Evolutionary conservation across 2,113 vertebrate genomes (phyloP), one percentile per base, ranked within the genome.

Genomic region (Salvelinus sp.): DNA sequence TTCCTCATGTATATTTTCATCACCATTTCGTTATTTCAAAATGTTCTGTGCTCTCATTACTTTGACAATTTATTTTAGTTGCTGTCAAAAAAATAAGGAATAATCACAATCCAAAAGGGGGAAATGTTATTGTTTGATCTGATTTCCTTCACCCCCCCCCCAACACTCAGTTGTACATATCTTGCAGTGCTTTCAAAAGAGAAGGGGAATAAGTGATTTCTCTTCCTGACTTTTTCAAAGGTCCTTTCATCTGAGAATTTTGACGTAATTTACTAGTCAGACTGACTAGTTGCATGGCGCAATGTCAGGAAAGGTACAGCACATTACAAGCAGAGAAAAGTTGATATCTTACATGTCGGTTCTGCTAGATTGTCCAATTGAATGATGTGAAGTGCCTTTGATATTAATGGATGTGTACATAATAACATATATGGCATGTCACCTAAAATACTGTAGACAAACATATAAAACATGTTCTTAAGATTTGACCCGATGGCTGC

Each of bases 91-190:
- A 85, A 86, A 85, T 69, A 79, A 82, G 79, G 80, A 72, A 79
- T 89, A 88, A 91, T 92, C 85, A 81, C 73, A 83, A 90, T 90
- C 82, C 88, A 84, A 77, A 86, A 84, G 62, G 60, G 82, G 74
- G 81, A 89, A 88, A 83, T 88, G 87, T 89, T 89, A 75, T 87
- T 84, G 83, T 91, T 92, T 92, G 89, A 91, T 88, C 70, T 68
- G 76, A 83, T 90, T 88, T 83, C 89, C 82, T 66, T 44, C 76
- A 44, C 38, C 9, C 38, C 38, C 33, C 6, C 33, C 50, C n/a
- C 54, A 38, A 30, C 48, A 60, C 48, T 47, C 57, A 69, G 63
- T 74, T 79, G 38, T 70, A n/a, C 25, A 69, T 62, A 85, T 90
- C 85, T 84, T 85, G 86, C 81, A 74, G 82, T 68, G 69, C 27